These are phyloP conservation scores for Busseola fusca DNA, from an alignment of 2,888 invertebrate genomes.

Conservation along the genomic window DNA sequence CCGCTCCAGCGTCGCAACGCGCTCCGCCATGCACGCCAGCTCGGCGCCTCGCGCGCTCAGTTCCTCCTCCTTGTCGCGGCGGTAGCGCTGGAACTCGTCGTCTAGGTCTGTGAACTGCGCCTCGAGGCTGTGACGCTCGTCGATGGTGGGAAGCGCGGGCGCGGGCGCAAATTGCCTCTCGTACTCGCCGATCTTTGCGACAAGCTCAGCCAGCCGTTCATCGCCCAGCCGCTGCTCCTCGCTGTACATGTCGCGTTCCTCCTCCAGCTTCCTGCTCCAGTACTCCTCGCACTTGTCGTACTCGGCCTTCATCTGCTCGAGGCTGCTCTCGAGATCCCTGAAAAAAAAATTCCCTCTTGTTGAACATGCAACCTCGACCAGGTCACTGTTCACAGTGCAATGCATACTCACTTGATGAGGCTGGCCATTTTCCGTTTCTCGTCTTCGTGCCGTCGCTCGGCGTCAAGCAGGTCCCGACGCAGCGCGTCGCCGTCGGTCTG, in stretches of 20 bases:
- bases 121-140: slow-evolving; percentile 87
- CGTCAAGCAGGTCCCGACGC: slow-evolving; percentile 25
- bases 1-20: slow-evolving; percentile 42
- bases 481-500: slow-evolving; percentile 12
- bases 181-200: slow-evolving; percentile 93
- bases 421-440: slow-evolving; percentile 74
- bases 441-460: slow-evolving; percentile 65
- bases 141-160: slow-evolving; percentile 91
- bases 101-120: slow-evolving; percentile 86
- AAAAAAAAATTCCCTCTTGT: slow-evolving; percentile 67
- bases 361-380: not conserved
- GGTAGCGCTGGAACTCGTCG: slow-evolving; percentile 62
- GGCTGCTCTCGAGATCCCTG: slow-evolving; percentile 92
- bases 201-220: slow-evolving; percentile 92
- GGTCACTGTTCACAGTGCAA: not conserved
- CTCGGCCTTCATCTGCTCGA: slow-evolving; percentile 93
- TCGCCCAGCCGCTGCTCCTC: slow-evolving; percentile 93
- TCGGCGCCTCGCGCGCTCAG: slow-evolving; percentile 74
- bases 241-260: slow-evolving; percentile 93
- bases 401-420: slow-evolving; percentile 73
- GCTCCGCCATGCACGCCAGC: slow-evolving; percentile 48
- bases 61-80: slow-evolving; percentile 56
- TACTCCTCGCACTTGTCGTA: slow-evolving; percentile 96
- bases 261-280: slow-evolving; percentile 94
- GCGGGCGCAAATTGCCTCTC: slow-evolving; percentile 91